These are phyloP conservation scores for Xerus inauris DNA, from an alignment of 2,113 vertebrate genomes.

Conservation along the genomic window DNA sequence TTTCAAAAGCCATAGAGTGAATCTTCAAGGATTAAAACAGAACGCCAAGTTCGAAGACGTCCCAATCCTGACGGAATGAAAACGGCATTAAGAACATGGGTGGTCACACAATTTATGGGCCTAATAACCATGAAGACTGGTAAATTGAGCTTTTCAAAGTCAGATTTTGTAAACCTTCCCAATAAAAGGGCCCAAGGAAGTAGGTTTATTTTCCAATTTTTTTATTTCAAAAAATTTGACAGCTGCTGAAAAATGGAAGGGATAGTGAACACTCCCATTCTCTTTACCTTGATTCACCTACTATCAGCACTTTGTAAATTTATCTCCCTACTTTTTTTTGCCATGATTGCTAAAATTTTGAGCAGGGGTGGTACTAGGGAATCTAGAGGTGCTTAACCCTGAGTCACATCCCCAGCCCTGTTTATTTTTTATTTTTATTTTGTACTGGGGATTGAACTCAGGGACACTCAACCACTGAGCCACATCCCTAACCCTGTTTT, in stretches of 20 bases:
- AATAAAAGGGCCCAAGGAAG: not conserved
- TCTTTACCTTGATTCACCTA: not conserved
- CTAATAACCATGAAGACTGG: not conserved
- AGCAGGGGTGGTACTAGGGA: too few relatives aligned
- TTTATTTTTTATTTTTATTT: too few relatives aligned
- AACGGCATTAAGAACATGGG: not conserved
- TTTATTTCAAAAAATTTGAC: not conserved
- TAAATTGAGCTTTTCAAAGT: not conserved
- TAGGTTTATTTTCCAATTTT: not conserved
- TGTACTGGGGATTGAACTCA: too few relatives aligned
- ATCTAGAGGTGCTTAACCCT: too few relatives aligned
- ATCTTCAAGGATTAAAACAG: not conserved
- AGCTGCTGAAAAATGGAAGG: not conserved
- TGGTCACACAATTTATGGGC: not conserved
- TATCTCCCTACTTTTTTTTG: not conserved
- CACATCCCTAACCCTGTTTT: too few relatives aligned
- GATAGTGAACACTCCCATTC: not conserved
- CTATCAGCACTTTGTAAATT: not conserved
- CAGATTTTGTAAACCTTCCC: not conserved
- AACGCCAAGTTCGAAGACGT: not conserved
- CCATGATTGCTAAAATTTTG: not conserved
- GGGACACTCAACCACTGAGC: too few relatives aligned
- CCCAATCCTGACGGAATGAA: not conserved
- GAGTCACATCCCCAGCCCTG: too few relatives aligned
- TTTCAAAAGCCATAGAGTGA: not conserved